These are phyloP conservation scores for Zaprionus kolodkinae DNA, from an alignment of 1,140 invertebrate genomes.

Conservation along the genomic window DNA sequence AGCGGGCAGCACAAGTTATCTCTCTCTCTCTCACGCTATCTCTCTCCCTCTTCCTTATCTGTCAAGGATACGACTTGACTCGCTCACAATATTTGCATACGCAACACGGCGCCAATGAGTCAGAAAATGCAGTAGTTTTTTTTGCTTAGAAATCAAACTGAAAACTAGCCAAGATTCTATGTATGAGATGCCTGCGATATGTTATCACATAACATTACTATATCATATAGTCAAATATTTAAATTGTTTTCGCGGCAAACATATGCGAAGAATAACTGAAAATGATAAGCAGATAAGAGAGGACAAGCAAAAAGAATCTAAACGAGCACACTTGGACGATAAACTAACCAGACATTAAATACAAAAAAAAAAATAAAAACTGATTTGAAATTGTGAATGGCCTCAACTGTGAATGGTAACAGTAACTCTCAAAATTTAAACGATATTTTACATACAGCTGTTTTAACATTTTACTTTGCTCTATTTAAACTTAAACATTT, in stretches of 20 bases:
- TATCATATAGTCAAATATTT: slow-evolving; percentile 40
- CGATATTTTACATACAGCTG: not conserved
- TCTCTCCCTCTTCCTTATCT: slow-evolving; percentile 11
- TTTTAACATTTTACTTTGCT: not conserved
- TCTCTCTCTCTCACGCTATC: not conserved
- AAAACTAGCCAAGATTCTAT: slow-evolving; percentile 6
- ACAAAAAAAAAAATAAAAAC: not conserved
- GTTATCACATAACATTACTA: slow-evolving; percentile 12
- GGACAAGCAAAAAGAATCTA: not conserved
- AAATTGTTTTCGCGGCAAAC: slow-evolving; percentile 33
- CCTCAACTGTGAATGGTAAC: slow-evolving; percentile 9
- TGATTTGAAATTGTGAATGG: slow-evolving; percentile 8
- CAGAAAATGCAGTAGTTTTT: slow-evolving; percentile 51
- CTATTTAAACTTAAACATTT: not conserved
- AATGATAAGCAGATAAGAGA: slow-evolving; percentile 23
- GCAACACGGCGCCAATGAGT: slow-evolving; percentile 31
- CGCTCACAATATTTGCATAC: slow-evolving; percentile 47
- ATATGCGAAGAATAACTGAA: slow-evolving; percentile 19
- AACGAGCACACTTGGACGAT: slow-evolving; percentile 11
- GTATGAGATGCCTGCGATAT: slow-evolving; percentile 11
- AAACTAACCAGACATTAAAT: slow-evolving; percentile 14
- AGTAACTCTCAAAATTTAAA: not conserved
- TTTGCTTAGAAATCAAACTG: not conserved
- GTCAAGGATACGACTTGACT: slow-evolving; percentile 14
- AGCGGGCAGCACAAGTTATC: slow-evolving; percentile 3